A percentile compares a stretch with the other conserved stretches of the same genome.
These are phyloP conservation scores for Drosophila punjabiensis DNA, from an alignment of 1,140 invertebrate species.

Conservation along the genomic window DNA sequence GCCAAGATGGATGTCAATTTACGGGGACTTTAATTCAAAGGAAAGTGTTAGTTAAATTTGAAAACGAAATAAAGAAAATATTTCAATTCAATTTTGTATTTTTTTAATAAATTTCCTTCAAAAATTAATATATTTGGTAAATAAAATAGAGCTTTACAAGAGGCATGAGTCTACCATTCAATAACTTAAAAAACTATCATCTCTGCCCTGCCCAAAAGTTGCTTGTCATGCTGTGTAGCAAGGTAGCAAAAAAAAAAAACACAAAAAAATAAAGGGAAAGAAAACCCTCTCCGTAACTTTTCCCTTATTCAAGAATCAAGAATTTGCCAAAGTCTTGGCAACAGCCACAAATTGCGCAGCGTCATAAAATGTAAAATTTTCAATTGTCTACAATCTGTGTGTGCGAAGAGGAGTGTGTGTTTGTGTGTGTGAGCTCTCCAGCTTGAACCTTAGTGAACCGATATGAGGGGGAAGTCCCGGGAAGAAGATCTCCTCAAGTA, in stretches of 20 bases:
- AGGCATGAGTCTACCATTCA: constrained; percentile 21
- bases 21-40: not conserved
- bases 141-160: not conserved
- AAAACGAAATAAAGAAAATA: not conserved
- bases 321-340: constrained; percentile 55
- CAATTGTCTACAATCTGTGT: constrained; percentile 80
- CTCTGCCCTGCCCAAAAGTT: constrained; percentile 16
- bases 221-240: constrained; percentile 40
- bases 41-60: constrained; percentile 6
- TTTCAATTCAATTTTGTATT: not conserved
- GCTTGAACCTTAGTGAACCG: constrained; percentile 50
- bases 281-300: constrained; percentile 2
- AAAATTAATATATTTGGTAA: not conserved
- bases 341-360: constrained; percentile 76
- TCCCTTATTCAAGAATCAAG: constrained; percentile 27
- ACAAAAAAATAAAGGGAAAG: not conserved
- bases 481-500: constrained; percentile 26
- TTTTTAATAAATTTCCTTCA: not conserved
- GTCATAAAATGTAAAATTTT: constrained; percentile 83
- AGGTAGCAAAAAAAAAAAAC: constrained; percentile 17
- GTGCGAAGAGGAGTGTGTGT: constrained; percentile 13
- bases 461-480: not conserved
- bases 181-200: constrained; percentile 45
- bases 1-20: constrained; percentile 38
- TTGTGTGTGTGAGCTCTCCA: constrained; percentile 10